Evolutionary conservation across 1,140 invertebrate genomes (phyloP), one percentile per base, ranked within the genome.

Genomic region (Homarus americanus): DNA sequence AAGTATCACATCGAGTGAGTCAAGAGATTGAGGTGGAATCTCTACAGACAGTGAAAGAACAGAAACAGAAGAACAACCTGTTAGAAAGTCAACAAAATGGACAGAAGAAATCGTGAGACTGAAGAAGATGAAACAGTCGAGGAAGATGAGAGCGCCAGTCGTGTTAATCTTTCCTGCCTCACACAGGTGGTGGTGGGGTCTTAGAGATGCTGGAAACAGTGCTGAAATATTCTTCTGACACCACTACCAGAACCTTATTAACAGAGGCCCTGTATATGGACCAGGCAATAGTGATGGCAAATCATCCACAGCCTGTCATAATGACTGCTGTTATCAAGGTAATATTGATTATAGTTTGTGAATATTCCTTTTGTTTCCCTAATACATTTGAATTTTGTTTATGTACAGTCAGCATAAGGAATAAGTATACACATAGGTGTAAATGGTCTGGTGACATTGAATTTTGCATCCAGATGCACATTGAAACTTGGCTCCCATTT

Each of bases 261-360:
- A 66, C 79, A 58, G 87, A 89, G 34, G 87, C 87, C 12, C 41
- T 89, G 5, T 73, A 69, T 36, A 89, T 82, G 79, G 87, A 89
- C 38, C 87, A 89, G 41, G 58, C 80, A 4, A 32, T 82, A n/a
- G 72, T 89, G n/a, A 89, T 89, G 87, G 69, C 69, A 58, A 89
- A 89, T 36, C 87, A 89, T 44, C 87, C 87, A 32, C 87, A 89
- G 15, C 87, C 87, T 53, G 44, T 75, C 69, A 89, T 89, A 4
- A 38, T 79, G 24, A 36, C n/a, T 41, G 79, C 87, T 58, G 80
- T 89, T 49, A 63, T 89, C 12, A 89, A 89, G 87, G 87, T 89
- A 40, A 82, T n/a, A n/a, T n/a, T n/a, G n/a, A n/a, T n/a, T n/a
- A n/a, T n/a, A n/a, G n/a, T n/a, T n/a, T n/a, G n/a, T n/a, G n/a